These are phyloP conservation scores for Climacteris rufus DNA, from an alignment of 2,113 vertebrate genomes.

Conservation along the genomic window DNA sequence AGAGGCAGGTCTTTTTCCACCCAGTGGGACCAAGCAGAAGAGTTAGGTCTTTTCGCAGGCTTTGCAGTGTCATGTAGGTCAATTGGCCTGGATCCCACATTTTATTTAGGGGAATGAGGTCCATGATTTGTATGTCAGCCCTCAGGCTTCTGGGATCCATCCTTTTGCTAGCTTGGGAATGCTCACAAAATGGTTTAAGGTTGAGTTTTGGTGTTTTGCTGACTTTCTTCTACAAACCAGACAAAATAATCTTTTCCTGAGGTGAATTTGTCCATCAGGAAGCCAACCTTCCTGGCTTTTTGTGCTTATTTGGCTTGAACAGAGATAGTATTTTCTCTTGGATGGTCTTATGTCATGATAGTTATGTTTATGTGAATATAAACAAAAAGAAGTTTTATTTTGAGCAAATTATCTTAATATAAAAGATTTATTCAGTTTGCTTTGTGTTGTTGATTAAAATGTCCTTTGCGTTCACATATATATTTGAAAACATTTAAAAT, in stretches of 20 bases:
- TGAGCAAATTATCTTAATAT: background rate
- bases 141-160: background rate
- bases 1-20: background rate
- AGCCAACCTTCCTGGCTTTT: background rate
- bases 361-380: background rate
- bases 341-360: background rate
- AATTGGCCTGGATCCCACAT: background rate
- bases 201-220: background rate
- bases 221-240: background rate
- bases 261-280: background rate
- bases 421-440: background rate
- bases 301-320: slow-evolving; percentile 21
- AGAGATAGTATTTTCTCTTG: background rate
- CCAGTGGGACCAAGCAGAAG: background rate
- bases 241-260: background rate
- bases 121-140: background rate
- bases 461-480: background rate
- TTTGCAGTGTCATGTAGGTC: background rate
- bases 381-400: background rate
- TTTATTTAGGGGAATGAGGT: background rate
- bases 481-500: background rate
- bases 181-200: background rate
- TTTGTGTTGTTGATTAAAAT: background rate
- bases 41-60: background rate
- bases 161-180: background rate